A percentile compares a stretch with the other conserved stretches of the same genome.
These are phyloP conservation scores for Pentalonia nigronervosa DNA, from an alignment of 1,140 invertebrate species.

Conservation along the genomic window DNA sequence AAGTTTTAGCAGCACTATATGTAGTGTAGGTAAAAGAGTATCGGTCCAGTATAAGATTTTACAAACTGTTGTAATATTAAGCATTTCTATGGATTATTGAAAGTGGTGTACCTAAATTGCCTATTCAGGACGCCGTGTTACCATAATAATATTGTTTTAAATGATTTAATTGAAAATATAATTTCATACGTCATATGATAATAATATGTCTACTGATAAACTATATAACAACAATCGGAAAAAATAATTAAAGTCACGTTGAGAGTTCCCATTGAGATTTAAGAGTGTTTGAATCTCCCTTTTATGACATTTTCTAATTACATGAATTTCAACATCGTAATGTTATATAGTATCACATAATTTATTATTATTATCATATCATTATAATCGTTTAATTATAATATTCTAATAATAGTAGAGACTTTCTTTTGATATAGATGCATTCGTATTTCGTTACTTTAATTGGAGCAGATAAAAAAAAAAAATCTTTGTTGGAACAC, in stretches of 20 bases:
- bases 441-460: neutral
- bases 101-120: neutral
- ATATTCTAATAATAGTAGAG: neutral
- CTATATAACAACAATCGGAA: neutral
- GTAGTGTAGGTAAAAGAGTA: neutral
- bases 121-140: neutral
- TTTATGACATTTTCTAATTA: neutral
- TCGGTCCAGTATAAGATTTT: neutral
- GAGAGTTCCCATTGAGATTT: neutral
- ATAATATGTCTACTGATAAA: neutral
- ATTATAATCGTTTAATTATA: neutral
- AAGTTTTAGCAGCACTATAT: too few species aligned
- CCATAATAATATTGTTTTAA: neutral
- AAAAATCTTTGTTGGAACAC: neutral
- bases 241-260: neutral
- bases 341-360: neutral
- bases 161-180: neutral
- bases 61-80: neutral
- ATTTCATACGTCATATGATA: too few species aligned
- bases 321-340: neutral
- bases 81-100: neutral
- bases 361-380: neutral
- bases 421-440: neutral
- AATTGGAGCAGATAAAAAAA: neutral
- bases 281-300: neutral